Percentiles rank a stretch among this genome's conserved stretches.
phyloP scores from a whole-genome alignment of 2,888 invertebrate genomes.

The Tyria jacobaeae region DNA sequence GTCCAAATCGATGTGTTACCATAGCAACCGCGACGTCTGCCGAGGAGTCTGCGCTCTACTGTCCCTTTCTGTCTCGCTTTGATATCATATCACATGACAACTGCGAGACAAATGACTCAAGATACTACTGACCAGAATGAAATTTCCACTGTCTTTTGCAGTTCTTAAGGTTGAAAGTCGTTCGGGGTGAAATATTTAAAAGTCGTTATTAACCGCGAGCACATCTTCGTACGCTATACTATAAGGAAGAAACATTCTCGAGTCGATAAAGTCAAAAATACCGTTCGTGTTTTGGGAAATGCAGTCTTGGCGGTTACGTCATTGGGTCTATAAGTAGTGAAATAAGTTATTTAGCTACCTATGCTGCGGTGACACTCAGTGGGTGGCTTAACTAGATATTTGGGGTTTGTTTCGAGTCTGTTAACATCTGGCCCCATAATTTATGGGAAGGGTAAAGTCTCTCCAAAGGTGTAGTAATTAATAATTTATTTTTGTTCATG shows the following conservation, averaged over 20 bases:
- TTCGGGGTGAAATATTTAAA: constrained; percentile 9
- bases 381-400: constrained; percentile 84
- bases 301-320: constrained; percentile 39
- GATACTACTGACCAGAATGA: neutral
- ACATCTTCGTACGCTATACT: constrained; percentile 78
- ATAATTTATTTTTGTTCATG: constrained; percentile 81
- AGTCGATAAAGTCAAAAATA: constrained; percentile 76
- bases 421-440: constrained; percentile 83
- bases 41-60: constrained; percentile 86
- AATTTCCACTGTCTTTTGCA: neutral
- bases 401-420: constrained; percentile 82
- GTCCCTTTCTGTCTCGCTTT: constrained; percentile 86
- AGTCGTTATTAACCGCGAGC: constrained; percentile 48
- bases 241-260: constrained; percentile 78
- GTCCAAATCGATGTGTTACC: constrained; percentile 83
- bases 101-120: constrained; percentile 52
- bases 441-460: constrained; percentile 82
- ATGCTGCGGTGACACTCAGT: constrained; percentile 66
- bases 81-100: constrained; percentile 83
- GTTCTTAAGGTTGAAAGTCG: constrained; percentile 40
- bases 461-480: constrained; percentile 81
- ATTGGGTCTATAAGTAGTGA: constrained; percentile 45
- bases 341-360: constrained; percentile 50
- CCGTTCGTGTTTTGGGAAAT: constrained; percentile 50
- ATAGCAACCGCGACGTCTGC: constrained; percentile 86